Percentiles rank a stretch among this genome's conserved stretches.
Evolutionary conservation across 2,888 invertebrate genomes (phyloP).

Genomic region (Rhamnusium bicolor): DNA sequence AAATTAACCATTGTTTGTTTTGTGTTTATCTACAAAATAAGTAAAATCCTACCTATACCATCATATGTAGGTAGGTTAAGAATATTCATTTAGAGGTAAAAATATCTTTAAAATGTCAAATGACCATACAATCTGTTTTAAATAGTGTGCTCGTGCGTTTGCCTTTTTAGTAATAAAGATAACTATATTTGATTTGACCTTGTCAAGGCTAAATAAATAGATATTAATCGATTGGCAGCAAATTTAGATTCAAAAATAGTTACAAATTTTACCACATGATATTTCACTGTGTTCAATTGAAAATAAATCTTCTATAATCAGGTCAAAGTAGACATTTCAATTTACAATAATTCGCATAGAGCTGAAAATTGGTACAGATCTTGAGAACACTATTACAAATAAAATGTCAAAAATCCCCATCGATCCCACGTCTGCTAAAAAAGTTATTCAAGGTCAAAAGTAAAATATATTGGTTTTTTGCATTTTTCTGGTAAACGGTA

Average conservation of each 20-base stretch:
- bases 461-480: too few relatives aligned
- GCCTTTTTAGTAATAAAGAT: not conserved
- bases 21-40: constrained; percentile 19
- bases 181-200: not conserved
- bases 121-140: not conserved
- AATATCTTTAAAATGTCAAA: not conserved
- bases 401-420: too few relatives aligned
- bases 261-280: not conserved
- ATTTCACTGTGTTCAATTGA: not conserved
- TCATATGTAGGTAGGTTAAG: not conserved
- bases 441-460: too few relatives aligned
- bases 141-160: not conserved
- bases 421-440: too few relatives aligned
- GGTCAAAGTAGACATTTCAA: too few relatives aligned
- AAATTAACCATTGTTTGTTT: constrained; percentile 10
- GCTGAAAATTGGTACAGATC: too few relatives aligned
- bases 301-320: too few relatives aligned
- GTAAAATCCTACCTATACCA: not conserved
- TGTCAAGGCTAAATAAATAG: not conserved
- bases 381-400: too few relatives aligned
- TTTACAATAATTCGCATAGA: too few relatives aligned
- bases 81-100: not conserved
- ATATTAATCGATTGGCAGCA: not conserved
- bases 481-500: too few relatives aligned
- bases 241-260: not conserved